A percentile compares a stretch with the other conserved stretches of the same genome.
Evolutionary conservation across 2,797 vertebrate species (phyloP).

Genomic region (Synaphobranchus kaupii): DNA sequence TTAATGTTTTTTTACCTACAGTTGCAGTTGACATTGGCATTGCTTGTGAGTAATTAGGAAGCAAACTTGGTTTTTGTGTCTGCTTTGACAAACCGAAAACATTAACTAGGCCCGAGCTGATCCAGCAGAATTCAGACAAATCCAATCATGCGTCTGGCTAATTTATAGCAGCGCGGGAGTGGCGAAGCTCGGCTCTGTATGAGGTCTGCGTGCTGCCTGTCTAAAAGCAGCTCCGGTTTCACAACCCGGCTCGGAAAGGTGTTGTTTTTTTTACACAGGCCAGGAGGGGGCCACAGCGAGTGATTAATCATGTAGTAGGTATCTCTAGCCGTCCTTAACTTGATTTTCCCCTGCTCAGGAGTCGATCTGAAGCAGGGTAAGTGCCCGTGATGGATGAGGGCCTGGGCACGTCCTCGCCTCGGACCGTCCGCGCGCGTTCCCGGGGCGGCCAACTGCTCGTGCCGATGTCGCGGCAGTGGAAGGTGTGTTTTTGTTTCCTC

Average conservation of each 20-base stretch:
- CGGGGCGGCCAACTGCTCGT: not conserved
- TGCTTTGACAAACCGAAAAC: not conserved
- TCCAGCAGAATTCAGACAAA: conserved; percentile 24
- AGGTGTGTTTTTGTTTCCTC: conserved; percentile 27
- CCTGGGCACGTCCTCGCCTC: not conserved
- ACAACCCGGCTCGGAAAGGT: not conserved
- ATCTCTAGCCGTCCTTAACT: not conserved
- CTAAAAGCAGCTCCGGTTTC: not conserved
- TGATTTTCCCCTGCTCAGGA: not conserved
- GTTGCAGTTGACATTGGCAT: not conserved
- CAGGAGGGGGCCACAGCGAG: conserved; percentile 13
- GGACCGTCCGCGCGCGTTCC: not conserved
- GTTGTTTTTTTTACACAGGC: not conserved
- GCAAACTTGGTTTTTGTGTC: not conserved
- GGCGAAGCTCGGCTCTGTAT: conserved; percentile 1
- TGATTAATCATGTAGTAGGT: conserved; percentile 20
- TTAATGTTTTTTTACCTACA: not conserved
- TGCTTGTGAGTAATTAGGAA: not conserved
- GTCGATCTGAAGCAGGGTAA: not conserved
- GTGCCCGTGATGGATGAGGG: conserved; percentile 12
- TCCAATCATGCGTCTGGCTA: conserved; percentile 23
- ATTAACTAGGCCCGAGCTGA: conserved; percentile 28
- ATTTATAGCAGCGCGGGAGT: not conserved
- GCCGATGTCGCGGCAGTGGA: not conserved
- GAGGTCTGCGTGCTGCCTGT: not conserved